Conservation (phyloP, 2,113 vertebrate genomes). For the Ceyx margarethae region DNA sequence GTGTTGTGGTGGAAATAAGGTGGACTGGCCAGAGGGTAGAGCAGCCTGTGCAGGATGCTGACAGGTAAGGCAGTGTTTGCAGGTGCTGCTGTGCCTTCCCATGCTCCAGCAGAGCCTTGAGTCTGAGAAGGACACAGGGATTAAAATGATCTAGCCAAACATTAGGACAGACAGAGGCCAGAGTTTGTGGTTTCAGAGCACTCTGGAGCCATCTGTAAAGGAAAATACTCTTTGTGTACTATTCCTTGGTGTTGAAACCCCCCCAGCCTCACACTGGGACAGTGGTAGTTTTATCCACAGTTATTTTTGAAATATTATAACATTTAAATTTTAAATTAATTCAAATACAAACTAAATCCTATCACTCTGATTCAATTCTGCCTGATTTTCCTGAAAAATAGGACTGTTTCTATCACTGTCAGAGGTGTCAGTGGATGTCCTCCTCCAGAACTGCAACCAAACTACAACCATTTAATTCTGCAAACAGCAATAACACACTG, state of each 20-base stretch:
- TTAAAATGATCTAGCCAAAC: background rate
- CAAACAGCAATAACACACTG: background rate
- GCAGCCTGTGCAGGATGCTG: background rate
- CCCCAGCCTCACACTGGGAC: background rate
- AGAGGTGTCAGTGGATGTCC: background rate
- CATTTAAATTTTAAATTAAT: background rate
- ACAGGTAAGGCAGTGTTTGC: background rate
- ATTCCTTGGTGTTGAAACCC: background rate
- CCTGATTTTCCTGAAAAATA: background rate
- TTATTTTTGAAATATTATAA: background rate
- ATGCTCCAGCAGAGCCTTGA: background rate
- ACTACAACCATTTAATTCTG: background rate
- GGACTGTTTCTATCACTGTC: background rate
- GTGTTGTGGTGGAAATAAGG: background rate
- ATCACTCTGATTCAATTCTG: background rate
- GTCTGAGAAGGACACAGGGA: background rate
- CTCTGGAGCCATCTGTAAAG: background rate
- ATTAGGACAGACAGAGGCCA: background rate
- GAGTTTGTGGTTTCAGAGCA: background rate
- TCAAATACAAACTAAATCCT: background rate
- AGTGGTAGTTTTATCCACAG: background rate
- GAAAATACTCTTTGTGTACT: background rate
- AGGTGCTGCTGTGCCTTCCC: background rate
- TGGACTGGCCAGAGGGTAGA: background rate
- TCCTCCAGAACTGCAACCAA: background rate